phyloP scores from a whole-genome alignment of 2,113 vertebrate species.

The Leptocoma aspasia region DNA sequence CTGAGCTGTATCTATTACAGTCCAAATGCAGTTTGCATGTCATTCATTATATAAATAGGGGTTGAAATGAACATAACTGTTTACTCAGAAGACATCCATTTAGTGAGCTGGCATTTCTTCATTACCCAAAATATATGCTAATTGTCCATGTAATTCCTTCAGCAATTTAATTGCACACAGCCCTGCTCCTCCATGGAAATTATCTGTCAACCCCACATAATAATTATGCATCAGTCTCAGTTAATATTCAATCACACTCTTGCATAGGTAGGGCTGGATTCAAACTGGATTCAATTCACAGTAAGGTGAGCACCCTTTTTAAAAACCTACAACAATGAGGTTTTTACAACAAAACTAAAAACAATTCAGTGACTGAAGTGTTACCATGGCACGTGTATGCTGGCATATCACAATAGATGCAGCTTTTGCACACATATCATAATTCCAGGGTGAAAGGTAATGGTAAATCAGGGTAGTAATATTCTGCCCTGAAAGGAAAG shows the following conservation, averaged over 20 bases:
- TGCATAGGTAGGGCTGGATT: not conserved
- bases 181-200: constrained; percentile 41
- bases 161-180: constrained; percentile 61
- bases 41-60: constrained; percentile 45
- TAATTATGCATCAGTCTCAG: constrained; percentile 20
- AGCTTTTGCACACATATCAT: not conserved
- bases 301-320: not conserved
- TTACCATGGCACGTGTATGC: fast-evolving
- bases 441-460: not conserved
- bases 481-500: not conserved
- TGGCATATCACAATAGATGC: not conserved
- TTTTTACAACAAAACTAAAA: not conserved
- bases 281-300: not conserved
- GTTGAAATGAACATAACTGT: constrained; percentile 39
- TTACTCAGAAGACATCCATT: constrained; percentile 64
- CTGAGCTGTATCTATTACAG: not conserved
- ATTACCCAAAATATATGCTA: constrained; percentile 64
- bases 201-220: constrained; percentile 37
- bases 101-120: constrained; percentile 59
- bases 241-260: not conserved
- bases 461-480: not conserved
- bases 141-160: constrained; percentile 61
- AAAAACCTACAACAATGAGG: not conserved
- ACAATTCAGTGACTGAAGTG: not conserved
- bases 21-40: constrained; percentile 28